Conservation (phyloP, 2,888 invertebrate genomes). For the Sinopyrophorus schimmeli region DNA sequence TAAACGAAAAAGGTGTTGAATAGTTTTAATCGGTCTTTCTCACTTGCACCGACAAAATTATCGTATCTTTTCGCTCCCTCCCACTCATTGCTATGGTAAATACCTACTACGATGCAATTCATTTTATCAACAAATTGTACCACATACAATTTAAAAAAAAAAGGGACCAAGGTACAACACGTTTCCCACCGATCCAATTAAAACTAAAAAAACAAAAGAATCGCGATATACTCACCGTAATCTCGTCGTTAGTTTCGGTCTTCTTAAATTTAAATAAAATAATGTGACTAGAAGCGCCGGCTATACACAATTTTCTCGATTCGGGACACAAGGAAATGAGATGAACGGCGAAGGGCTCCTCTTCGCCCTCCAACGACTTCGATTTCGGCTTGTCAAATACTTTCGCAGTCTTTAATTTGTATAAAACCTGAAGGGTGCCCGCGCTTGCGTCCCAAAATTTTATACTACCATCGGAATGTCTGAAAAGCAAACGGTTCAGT, state of each 20-base stretch:
- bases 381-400: slow-evolving; percentile 76
- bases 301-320: slow-evolving; percentile 85
- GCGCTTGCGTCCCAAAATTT: slow-evolving; percentile 99
- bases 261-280: slow-evolving; percentile 95
- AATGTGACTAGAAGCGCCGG: slow-evolving; percentile 91
- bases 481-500: too few species aligned
- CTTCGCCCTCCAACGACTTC: slow-evolving; percentile 69
- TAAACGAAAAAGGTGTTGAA: too few species aligned
- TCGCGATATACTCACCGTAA: slow-evolving; percentile 63
- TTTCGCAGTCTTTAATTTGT: slow-evolving; percentile 97
- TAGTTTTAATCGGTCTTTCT: too few species aligned
- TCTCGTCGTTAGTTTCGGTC: slow-evolving; percentile 81
- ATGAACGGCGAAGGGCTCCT: slow-evolving; percentile 89
- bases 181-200: neutral
- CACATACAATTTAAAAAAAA: too few species aligned
- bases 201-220: too few species aligned
- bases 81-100: too few species aligned
- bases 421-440: slow-evolving; percentile 92
- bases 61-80: too few species aligned
- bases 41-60: too few species aligned
- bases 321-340: slow-evolving; percentile 91
- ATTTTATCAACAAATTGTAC: too few species aligned
- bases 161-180: too few species aligned
- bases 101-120: too few species aligned
- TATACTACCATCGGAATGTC: slow-evolving; percentile 96